Conservation (phyloP, 2,888 invertebrate genomes). For the Altica lythri region DNA sequence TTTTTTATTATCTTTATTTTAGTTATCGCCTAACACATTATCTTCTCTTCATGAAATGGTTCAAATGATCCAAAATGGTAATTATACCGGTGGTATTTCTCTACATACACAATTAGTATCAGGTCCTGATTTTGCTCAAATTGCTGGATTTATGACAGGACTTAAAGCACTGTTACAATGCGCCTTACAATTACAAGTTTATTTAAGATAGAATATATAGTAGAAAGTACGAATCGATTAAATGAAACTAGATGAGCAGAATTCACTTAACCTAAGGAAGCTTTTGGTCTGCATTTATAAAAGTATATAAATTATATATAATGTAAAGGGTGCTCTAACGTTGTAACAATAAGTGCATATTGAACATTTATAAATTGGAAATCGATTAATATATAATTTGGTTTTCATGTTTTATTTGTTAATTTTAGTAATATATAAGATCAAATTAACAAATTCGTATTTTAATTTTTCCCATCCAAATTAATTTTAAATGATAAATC, state of each 20-base stretch:
- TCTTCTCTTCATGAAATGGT: slow-evolving; percentile 77
- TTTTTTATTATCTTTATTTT: slow-evolving; percentile 44
- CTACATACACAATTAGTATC: slow-evolving; percentile 79
- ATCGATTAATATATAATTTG: background rate
- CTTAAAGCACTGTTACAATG: slow-evolving; percentile 86
- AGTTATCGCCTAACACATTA: slow-evolving; percentile 79
- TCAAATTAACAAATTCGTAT: too few species aligned
- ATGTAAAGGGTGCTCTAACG: background rate
- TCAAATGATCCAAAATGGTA: slow-evolving; percentile 69
- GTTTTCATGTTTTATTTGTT: too few species aligned
- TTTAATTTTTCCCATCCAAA: too few species aligned
- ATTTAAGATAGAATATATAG: slow-evolving; percentile 51
- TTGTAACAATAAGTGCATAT: background rate
- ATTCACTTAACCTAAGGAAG: too few species aligned
- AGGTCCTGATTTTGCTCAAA: slow-evolving; percentile 89
- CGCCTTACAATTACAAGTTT: slow-evolving; percentile 76
- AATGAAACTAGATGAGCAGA: too few species aligned
- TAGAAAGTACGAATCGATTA: background rate
- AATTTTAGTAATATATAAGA: too few species aligned
- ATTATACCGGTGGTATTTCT: slow-evolving; percentile 71
- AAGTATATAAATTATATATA: background rate
- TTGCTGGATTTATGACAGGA: slow-evolving; percentile 90
- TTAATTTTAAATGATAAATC: too few species aligned
- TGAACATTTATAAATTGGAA: background rate
- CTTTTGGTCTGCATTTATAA: background rate